Evolutionary conservation across 92 coral and sea anemone species (phyloP).

Genomic region (Phenganax subtilis): DNA sequence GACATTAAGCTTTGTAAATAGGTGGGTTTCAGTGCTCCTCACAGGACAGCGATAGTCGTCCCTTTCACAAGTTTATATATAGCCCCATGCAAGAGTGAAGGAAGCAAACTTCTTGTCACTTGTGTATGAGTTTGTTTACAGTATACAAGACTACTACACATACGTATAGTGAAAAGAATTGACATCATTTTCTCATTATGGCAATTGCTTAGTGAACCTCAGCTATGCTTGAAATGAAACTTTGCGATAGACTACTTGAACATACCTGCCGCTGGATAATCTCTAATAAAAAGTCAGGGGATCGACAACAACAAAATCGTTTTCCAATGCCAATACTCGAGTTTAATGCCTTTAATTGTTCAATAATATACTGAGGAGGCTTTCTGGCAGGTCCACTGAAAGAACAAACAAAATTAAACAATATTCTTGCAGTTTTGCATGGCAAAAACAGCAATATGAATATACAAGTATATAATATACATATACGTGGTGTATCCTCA

Average conservation of each 20-base stretch:
- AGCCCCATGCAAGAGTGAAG: too few species aligned
- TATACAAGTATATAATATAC: background rate
- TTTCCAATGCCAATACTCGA: conserved; percentile 73
- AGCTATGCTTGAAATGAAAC: too few species aligned
- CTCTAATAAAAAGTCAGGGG: conserved; percentile 90
- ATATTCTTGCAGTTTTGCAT: background rate
- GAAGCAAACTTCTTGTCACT: too few species aligned
- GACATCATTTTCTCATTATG: too few species aligned
- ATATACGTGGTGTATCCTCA: too few species aligned
- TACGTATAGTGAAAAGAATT: too few species aligned
- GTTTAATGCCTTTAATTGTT: conserved; percentile 75
- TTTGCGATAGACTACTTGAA: background rate
- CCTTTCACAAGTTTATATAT: too few species aligned
- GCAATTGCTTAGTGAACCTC: too few species aligned
- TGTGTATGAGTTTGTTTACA: too few species aligned
- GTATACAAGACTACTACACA: too few species aligned
- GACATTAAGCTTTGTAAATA: background rate
- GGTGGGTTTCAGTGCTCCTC: background rate
- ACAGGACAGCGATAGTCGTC: background rate
- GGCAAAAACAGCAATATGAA: background rate
- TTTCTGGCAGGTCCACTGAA: conserved; percentile 85
- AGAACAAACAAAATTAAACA: background rate
- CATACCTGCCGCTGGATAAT: conserved; percentile 90
- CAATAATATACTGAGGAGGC: conserved; percentile 80
- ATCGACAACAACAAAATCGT: conserved; percentile 85